Percentiles rank a stretch among this genome's conserved stretches.
phyloP scores from a whole-genome alignment of 2,888 invertebrate genomes.

The Icerya purchasi region DNA sequence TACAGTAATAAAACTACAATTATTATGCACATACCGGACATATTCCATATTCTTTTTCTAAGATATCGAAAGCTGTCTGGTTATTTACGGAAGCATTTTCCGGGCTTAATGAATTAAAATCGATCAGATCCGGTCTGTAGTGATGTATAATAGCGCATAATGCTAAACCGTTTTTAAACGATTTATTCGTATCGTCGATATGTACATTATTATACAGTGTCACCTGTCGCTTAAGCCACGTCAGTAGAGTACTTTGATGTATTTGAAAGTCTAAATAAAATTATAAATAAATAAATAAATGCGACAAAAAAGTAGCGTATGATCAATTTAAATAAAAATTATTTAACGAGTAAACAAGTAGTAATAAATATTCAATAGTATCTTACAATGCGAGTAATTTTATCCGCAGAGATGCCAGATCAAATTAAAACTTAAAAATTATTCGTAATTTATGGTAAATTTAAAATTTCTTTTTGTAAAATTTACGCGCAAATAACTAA shows the following conservation, averaged over 20 bases:
- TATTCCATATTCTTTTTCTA: slow-evolving; percentile 63
- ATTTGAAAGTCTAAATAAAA: slow-evolving; percentile 44
- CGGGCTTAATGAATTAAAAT: slow-evolving; percentile 41
- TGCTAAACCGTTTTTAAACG: slow-evolving; percentile 43
- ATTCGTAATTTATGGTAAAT: too few species aligned
- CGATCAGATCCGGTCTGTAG: slow-evolving; percentile 76
- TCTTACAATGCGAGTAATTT: too few species aligned
- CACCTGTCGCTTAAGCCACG: slow-evolving; percentile 56
- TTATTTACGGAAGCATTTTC: slow-evolving; percentile 45
- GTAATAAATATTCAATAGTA: too few species aligned
- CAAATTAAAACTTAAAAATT: too few species aligned
- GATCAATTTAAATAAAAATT: neutral
- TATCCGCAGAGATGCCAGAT: too few species aligned
- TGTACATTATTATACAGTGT: slow-evolving; percentile 36
- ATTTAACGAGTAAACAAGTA: neutral
- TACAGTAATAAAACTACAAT: neutral
- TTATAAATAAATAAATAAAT: slow-evolving; percentile 17
- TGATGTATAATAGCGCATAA: slow-evolving; percentile 55
- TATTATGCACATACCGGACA: slow-evolving; percentile 28
- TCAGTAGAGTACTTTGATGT: slow-evolving; percentile 48
- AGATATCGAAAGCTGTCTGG: slow-evolving; percentile 61
- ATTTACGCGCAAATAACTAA: too few species aligned
- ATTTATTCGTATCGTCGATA: slow-evolving; percentile 42
- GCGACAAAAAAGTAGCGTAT: neutral
- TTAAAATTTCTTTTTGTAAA: too few species aligned